phyloP scores from a whole-genome alignment of 2,888 invertebrate genomes.

The Aspidapion aeneum region DNA sequence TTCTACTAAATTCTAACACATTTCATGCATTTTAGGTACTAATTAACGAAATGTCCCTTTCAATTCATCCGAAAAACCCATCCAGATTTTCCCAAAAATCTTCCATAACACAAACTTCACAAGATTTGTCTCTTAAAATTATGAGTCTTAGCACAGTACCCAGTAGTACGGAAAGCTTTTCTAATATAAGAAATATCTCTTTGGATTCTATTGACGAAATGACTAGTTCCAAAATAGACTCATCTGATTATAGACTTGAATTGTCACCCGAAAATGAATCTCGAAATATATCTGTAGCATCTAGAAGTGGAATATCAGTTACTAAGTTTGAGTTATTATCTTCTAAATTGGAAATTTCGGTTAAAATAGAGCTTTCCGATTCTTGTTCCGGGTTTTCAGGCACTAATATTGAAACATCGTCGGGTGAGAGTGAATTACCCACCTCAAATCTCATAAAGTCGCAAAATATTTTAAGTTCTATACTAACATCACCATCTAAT shows the following conservation, averaged over 20 bases:
- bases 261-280: neutral
- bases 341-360: neutral
- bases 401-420: neutral
- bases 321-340: neutral
- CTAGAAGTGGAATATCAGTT: neutral
- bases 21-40: neutral
- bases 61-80: constrained; percentile 47
- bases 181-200: constrained; percentile 45
- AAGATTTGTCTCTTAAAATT: constrained; percentile 15
- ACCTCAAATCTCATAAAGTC: neutral
- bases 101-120: constrained; percentile 21
- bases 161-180: constrained; percentile 43
- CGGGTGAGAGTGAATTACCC: neutral
- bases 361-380: neutral
- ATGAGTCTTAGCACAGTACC: constrained; percentile 44
- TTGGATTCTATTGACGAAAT: constrained; percentile 46
- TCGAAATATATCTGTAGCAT: no score
- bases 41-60: constrained; percentile 2
- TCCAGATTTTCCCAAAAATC: constrained; percentile 45
- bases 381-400: neutral
- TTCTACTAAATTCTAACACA: no score
- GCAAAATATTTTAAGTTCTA: neutral
- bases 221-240: constrained; percentile 28
- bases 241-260: neutral
- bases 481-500: no score